These are phyloP conservation scores for Melanerpes formicivorus DNA, from an alignment of 2,113 vertebrate species.

Conservation along the genomic window DNA sequence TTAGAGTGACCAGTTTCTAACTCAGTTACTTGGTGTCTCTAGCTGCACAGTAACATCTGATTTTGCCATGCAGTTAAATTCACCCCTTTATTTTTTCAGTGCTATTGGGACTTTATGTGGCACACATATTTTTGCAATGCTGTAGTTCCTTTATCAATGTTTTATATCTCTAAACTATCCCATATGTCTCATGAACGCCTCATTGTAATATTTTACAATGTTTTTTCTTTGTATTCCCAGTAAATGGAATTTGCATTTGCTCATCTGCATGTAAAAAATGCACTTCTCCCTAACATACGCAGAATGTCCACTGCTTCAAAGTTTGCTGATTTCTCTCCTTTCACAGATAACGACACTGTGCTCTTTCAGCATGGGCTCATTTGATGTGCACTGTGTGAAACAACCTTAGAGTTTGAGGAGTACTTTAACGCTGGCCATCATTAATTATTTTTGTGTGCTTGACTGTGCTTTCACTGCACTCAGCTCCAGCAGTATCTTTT, in stretches of 20 bases:
- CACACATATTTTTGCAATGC: conserved; percentile 45
- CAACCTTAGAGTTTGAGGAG: conserved; percentile 36
- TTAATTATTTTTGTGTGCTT: conserved; percentile 13
- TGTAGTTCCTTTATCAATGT: conserved; percentile 45
- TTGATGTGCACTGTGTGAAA: conserved; percentile 32
- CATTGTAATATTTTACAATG: conserved; percentile 52
- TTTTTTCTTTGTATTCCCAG: conserved; percentile 37
- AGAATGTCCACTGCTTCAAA: conserved; percentile 59
- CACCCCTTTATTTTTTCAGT: conserved; percentile 55
- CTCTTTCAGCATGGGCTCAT: conserved; percentile 39
- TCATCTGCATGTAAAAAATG: conserved; percentile 62
- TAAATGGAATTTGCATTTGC: conserved; percentile 45
- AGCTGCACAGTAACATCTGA: conserved; percentile 54
- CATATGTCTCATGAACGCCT: conserved; percentile 49
- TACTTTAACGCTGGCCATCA: conserved; percentile 19
- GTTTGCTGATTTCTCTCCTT: conserved; percentile 61
- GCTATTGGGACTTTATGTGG: conserved; percentile 52
- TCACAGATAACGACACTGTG: conserved; percentile 46
- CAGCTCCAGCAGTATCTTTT: conserved; percentile 2
- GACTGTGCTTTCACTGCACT: conserved; percentile 1
- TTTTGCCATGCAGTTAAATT: conserved; percentile 53
- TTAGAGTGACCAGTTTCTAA: conserved; percentile 34
- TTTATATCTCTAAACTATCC: conserved; percentile 50
- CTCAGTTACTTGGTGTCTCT: conserved; percentile 29
- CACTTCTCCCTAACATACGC: conserved; percentile 41